Base-by-base conservation (phyloP, 2,888 invertebrate species). In the Drosophila niveifrons region DNA sequence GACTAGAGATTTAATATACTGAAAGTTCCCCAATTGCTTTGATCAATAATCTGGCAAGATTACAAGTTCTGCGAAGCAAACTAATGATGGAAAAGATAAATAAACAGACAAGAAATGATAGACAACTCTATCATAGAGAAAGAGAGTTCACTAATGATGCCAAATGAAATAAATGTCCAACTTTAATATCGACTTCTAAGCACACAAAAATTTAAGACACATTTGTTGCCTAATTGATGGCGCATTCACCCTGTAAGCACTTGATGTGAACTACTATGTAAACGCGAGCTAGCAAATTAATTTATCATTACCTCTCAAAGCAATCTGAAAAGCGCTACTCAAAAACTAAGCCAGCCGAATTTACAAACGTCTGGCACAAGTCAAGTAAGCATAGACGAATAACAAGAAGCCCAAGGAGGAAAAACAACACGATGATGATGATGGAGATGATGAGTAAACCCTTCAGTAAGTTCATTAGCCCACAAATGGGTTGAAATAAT, bases 401-500 rank as follows among this genome's bases (percentile, higher is more conserved):
- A 36, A 36, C 11, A 36, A 36, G 36, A 11, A 36, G 36, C 36
- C 1, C 36, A 1, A 18, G 6, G 18, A 64, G 55, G 41, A 36
- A 41, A 28, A 17, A 13, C 43, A 44, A 47, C 44, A 23, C 34
- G 23, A 53, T 36, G 31, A 53, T 28, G 11, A 15, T 31, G 48
- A 41, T 44, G 57, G 13, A 36, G 64, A 53, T 53, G 67, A 67
- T 48, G 70, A 62, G 73, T 41, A 70, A 68, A 65, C 70, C 78
- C 78, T 72, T 69, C 67, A 74, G 70, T 66, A 75, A 83, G 83
- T 83, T 83, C 89, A 89, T 89, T 83, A 89, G 83, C 83, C 89
- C 58, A 67, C 82, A 87, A 89, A 89, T 83, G 85, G 83, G 71
- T 87, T 89, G 72, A 81, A 89, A 87, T 75, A 89, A 87, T 81